Evolutionary conservation across 2,113 vertebrate species (phyloP).

Genomic region (Beaufortia kweichowensis): DNA sequence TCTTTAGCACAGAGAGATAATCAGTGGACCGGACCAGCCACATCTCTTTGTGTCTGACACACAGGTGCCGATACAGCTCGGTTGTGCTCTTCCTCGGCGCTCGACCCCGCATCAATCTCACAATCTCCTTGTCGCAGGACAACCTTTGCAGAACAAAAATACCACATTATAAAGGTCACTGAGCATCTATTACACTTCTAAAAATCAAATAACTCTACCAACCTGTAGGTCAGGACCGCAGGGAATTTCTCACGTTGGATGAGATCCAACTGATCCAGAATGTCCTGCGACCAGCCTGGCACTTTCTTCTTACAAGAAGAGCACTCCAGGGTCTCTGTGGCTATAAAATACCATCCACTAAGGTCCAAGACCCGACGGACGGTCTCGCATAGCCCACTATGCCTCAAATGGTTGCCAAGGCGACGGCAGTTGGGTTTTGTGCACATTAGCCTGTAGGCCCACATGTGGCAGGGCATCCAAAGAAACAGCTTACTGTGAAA

Average conservation of each 20-base stretch:
- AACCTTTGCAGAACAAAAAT: too few species aligned
- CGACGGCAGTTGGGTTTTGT: neutral
- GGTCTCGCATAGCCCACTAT: constrained; percentile 16
- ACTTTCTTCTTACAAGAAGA: constrained; percentile 26
- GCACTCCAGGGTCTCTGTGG: constrained; percentile 35
- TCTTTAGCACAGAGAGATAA: too few species aligned
- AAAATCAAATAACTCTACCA: neutral
- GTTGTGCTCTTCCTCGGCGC: too few species aligned
- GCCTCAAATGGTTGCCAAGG: neutral
- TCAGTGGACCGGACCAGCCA: too few species aligned
- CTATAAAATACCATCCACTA: constrained; percentile 45
- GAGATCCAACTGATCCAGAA: constrained; percentile 36
- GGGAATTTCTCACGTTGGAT: constrained; percentile 34
- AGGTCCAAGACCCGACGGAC: constrained; percentile 39
- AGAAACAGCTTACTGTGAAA: constrained; percentile 30
- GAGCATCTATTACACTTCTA: too few species aligned
- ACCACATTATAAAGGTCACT: too few species aligned
- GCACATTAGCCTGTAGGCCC: constrained; percentile 21
- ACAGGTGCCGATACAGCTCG: too few species aligned
- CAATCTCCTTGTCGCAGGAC: too few species aligned
- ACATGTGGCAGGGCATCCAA: constrained; percentile 40
- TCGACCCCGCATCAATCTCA: too few species aligned
- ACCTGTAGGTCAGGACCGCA: constrained; percentile 42
- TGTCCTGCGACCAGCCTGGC: constrained; percentile 33
- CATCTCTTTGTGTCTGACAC: too few species aligned